A percentile compares a stretch with the other conserved stretches of the same genome.
Evolutionary conservation across 2,797 vertebrate species (phyloP).

Genomic region (Crenichthys baileyi): DNA sequence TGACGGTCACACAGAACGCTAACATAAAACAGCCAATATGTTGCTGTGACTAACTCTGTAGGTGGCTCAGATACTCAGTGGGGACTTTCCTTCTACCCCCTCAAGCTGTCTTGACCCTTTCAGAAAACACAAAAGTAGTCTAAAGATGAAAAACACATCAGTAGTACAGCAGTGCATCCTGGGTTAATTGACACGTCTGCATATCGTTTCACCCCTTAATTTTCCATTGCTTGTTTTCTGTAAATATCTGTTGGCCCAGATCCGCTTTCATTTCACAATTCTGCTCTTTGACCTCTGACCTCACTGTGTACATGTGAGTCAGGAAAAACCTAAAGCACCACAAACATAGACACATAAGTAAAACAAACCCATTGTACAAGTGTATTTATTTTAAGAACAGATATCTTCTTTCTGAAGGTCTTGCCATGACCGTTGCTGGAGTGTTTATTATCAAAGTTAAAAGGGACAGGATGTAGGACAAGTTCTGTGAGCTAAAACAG

Average conservation of each 20-base stretch:
- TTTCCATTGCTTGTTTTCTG: background rate
- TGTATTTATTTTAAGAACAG: background rate
- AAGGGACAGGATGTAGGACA: background rate
- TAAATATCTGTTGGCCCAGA: background rate
- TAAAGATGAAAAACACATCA: background rate
- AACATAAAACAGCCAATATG: no score
- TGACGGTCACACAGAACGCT: no score
- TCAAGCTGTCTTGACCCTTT: background rate
- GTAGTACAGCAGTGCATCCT: background rate
- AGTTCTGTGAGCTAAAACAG: background rate
- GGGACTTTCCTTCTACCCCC: no score
- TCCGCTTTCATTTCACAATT: background rate
- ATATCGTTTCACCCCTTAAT: background rate
- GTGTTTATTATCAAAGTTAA: background rate
- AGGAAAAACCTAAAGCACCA: background rate
- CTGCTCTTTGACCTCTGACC: background rate
- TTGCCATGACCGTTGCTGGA: background rate
- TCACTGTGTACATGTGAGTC: background rate
- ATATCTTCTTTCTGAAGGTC: background rate
- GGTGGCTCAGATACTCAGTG: no score
- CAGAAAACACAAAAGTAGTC: background rate
- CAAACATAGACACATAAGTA: background rate
- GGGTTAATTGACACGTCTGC: background rate
- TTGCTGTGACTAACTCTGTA: no score
- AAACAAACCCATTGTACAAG: background rate